Evolutionary conservation across 2,888 invertebrate genomes (phyloP).

Genomic region (Coecobrya sp.): DNA sequence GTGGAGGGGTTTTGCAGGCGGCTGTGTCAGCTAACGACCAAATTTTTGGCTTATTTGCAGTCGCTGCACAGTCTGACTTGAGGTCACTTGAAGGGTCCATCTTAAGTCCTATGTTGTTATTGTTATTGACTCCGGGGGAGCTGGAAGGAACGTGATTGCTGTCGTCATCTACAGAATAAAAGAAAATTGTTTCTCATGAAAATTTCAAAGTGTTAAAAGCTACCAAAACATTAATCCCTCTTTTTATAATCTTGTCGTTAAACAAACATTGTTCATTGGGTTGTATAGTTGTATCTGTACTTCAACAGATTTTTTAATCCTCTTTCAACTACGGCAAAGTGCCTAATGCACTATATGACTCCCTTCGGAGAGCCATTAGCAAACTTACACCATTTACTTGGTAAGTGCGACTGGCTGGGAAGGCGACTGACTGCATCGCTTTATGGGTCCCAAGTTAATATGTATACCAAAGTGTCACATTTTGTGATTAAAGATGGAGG

Average conservation of each 20-base stretch:
- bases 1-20: constrained; percentile 97
- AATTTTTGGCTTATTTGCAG: constrained; percentile 97
- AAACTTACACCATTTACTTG: constrained; percentile 64
- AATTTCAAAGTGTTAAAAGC: constrained; percentile 56
- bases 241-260: constrained; percentile 23
- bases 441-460: constrained; percentile 69
- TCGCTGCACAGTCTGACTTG: constrained; percentile 87
- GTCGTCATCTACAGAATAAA: constrained; percentile 83
- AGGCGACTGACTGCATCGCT: constrained; percentile 49
- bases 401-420: constrained; percentile 28
- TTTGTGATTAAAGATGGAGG: constrained; percentile 85
- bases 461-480: constrained; percentile 83
- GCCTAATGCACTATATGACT: constrained; percentile 46
- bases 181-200: constrained; percentile 45
- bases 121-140: constrained; percentile 85
- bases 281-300: background rate
- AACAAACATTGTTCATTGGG: constrained; percentile 35
- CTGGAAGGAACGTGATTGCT: constrained; percentile 85
- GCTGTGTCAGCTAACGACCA: constrained; percentile 98
- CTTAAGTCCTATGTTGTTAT: constrained; percentile 86
- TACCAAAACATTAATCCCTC: constrained; percentile 47
- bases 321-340: constrained; percentile 19
- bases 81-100: constrained; percentile 86
- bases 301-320: constrained; percentile 50
- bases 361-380: constrained; percentile 78